Percentiles rank a stretch among this genome's conserved stretches.
Conservation (phyloP, 2,797 vertebrate species). For the Syndactyla subalaris region DNA sequence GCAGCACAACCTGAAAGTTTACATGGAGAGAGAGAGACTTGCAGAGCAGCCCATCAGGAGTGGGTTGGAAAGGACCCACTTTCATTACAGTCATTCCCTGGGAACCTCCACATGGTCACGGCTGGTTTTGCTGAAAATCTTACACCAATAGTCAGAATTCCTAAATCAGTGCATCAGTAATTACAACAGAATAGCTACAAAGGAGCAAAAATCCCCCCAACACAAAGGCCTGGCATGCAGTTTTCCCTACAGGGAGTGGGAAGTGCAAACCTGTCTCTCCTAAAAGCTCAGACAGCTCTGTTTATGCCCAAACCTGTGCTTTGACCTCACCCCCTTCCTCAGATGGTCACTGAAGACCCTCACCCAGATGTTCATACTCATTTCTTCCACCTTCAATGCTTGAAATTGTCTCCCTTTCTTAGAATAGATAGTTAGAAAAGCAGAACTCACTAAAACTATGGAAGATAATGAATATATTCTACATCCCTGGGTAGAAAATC, state of each 20-base stretch:
- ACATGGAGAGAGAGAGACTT: neutral
- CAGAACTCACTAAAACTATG: neutral
- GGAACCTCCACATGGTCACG: rapidly evolving
- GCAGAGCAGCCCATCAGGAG: neutral
- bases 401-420: neutral
- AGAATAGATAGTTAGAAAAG: neutral
- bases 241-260: neutral
- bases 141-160: neutral
- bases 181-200: neutral
- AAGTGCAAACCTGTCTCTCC: neutral
- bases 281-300: neutral
- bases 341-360: neutral
- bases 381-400: neutral
- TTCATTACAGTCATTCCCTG: neutral
- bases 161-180: neutral
- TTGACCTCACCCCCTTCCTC: neutral
- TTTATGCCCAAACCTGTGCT: neutral
- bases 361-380: neutral
- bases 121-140: neutral
- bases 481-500: neutral
- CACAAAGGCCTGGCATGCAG: neutral
- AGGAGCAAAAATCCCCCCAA: no score
- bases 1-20: neutral
- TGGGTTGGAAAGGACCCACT: neutral
- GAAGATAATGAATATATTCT: neutral